phyloP scores from a whole-genome alignment of 2,797 vertebrate species.

The Cyprinodon diabolis region DNA sequence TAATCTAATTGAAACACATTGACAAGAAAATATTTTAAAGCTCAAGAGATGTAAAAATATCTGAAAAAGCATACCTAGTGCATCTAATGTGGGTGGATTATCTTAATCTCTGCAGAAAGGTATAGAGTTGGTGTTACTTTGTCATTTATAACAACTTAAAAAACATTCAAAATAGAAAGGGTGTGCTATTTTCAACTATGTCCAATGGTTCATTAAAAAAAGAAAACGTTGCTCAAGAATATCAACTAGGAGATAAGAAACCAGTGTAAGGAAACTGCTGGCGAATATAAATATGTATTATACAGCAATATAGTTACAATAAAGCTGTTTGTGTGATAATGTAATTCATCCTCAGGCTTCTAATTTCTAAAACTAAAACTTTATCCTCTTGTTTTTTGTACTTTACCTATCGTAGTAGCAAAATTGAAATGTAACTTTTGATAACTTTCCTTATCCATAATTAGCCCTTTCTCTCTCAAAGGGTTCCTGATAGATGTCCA shows the following conservation, averaged over 20 bases:
- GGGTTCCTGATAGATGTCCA: background rate
- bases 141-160: too few species aligned
- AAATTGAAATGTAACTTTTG: slow-evolving; percentile 4
- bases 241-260: slow-evolving; percentile 5
- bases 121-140: too few species aligned
- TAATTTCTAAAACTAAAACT: slow-evolving; percentile 4
- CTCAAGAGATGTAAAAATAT: background rate
- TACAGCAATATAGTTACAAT: slow-evolving; percentile 2
- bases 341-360: slow-evolving; percentile 19
- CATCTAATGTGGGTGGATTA: too few species aligned
- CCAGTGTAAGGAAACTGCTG: slow-evolving; percentile 1
- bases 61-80: too few species aligned
- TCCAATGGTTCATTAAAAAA: background rate
- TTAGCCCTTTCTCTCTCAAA: background rate
- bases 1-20: background rate
- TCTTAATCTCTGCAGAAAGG: too few species aligned
- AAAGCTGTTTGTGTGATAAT: slow-evolving; percentile 19
- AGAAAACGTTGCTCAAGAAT: background rate
- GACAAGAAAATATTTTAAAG: background rate
- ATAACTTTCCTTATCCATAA: background rate
- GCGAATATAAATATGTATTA: slow-evolving; percentile 36
- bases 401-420: background rate
- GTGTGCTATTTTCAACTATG: background rate
- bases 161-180: background rate
- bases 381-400: slow-evolving; percentile 7